Base-by-base conservation (phyloP, 2,888 invertebrate genomes). In the Drosophila subsilvestris region DNA sequence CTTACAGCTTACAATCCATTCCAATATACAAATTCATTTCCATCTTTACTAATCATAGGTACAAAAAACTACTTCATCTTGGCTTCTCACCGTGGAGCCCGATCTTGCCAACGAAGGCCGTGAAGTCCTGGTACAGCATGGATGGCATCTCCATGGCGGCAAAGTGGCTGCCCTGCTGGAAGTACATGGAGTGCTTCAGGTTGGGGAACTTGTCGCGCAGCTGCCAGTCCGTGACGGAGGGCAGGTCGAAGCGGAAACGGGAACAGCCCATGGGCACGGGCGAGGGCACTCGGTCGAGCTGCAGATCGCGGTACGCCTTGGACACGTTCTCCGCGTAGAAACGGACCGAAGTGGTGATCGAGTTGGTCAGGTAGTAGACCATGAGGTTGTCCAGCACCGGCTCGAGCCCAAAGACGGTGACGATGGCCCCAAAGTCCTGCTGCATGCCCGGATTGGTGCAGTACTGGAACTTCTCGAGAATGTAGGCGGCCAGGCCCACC, bases 401-500 rank as follows among this genome's bases (percentile, higher is more conserved):
- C 77, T 94, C 94, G 53, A 94, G 80, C 0, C 93, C 92, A 76
- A 92, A 95, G 10, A 75, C 77, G 62, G 93, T 93, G 10, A 93
- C 91, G 45, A 90, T 78, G 7, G 81, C 83, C 0, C 87, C 81
- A 25, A 88, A 90, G 56, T 78, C 72, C 54, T 89, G 79, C 10
- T 70, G 43, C 0, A 96, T 90, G 7, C 94, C 95, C 0, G 96
- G 96, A 79, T 96, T 95, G 91, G 92, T 96, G 95, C 92, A 95
- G 9, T 79, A 94, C 90, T 93, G 94, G 92, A 97, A 98, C 90
- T 98, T 98, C 88, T 98, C 98, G 12, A 98, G 91, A 63, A 98
- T 96, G 85, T 98, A 98, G 0, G 96, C 96, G 0, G 97, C 97
- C 65, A 98, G 91, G 0, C 96, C 98, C 0, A 95, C 94, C 0